Conservation (phyloP, 2,888 invertebrate species). For the Agelastica alni region DNA sequence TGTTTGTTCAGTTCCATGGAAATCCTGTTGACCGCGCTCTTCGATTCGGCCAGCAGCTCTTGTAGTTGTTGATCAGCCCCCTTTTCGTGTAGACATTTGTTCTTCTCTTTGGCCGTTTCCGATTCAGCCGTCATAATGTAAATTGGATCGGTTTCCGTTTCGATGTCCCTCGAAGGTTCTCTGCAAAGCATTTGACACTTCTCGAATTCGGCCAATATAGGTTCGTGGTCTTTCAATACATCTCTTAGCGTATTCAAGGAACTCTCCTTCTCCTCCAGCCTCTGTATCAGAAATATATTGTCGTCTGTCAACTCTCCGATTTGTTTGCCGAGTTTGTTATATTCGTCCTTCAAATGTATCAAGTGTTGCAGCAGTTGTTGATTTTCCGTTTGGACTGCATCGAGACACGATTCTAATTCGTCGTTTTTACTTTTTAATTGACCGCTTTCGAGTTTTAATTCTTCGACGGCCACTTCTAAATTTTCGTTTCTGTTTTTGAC, state of each 20-base stretch:
- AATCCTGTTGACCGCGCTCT: slow-evolving; percentile 47
- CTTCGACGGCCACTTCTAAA: slow-evolving; percentile 9
- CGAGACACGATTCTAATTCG: slow-evolving; percentile 4
- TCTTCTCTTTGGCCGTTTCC: slow-evolving; percentile 34
- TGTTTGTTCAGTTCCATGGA: slow-evolving; percentile 47
- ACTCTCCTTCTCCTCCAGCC: slow-evolving; percentile 35
- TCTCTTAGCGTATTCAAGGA: slow-evolving; percentile 34
- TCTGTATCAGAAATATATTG: slow-evolving; percentile 23
- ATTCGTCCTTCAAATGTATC: slow-evolving; percentile 40
- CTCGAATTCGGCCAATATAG: slow-evolving; percentile 22
- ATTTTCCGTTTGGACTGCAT: slow-evolving; percentile 2
- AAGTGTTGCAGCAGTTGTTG: slow-evolving; percentile 14
- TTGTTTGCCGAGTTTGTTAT: slow-evolving; percentile 31
- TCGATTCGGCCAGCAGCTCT: slow-evolving; percentile 48
- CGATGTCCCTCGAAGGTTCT: slow-evolving; percentile 11
- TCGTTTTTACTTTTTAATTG: slow-evolving; percentile 19
- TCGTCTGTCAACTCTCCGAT: slow-evolving; percentile 17
- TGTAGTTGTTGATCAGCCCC: slow-evolving; percentile 44
- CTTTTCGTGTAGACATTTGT: slow-evolving; percentile 30
- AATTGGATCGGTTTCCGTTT: slow-evolving; percentile 10
- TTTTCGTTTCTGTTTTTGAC: slow-evolving; percentile 41
- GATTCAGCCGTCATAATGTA: slow-evolving; percentile 29
- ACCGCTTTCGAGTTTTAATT: slow-evolving; percentile 2
- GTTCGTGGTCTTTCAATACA: slow-evolving; percentile 35
- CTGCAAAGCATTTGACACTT: slow-evolving; percentile 7